A percentile compares a stretch with the other conserved stretches of the same genome.
phyloP scores from a whole-genome alignment of 1,140 invertebrate species.

The Drosophila virilis region DNA sequence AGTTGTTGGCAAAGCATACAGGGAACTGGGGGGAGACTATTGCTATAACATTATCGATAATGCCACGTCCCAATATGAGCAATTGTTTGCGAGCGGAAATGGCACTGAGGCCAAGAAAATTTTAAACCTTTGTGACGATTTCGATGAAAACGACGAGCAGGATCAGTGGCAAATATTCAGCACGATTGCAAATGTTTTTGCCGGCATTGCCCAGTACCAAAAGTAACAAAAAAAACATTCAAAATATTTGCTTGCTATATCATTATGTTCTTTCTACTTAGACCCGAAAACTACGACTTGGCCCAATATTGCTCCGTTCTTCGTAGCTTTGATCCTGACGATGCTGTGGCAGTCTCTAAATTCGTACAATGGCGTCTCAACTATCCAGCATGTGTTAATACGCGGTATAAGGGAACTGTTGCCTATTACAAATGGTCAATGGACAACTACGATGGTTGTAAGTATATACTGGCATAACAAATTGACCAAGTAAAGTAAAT shows the following conservation, averaged over 20 bases:
- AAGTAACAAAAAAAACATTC: constrained; percentile 28
- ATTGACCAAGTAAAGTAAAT: not conserved
- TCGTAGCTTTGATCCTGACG: constrained; percentile 57
- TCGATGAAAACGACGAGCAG: constrained; percentile 59
- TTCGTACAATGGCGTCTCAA: constrained; percentile 56
- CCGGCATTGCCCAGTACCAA: constrained; percentile 75
- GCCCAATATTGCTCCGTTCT: constrained; percentile 51
- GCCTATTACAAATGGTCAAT: constrained; percentile 63
- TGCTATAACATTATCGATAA: constrained; percentile 85
- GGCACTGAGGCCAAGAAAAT: constrained; percentile 55
- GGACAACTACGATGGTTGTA: constrained; percentile 57
- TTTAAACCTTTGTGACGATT: constrained; percentile 80
- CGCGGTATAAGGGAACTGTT: constrained; percentile 53
- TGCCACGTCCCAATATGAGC: constrained; percentile 85
- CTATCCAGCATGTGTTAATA: constrained; percentile 45
- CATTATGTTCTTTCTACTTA: not conserved
- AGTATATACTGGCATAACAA: constrained; percentile 2
- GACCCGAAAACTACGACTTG: constrained; percentile 53
- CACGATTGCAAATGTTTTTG: constrained; percentile 74
- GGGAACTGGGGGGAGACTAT: constrained; percentile 81
- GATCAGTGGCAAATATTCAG: constrained; percentile 77
- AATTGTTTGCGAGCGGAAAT: constrained; percentile 69
- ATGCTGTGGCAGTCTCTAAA: constrained; percentile 61
- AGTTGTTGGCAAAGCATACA: constrained; percentile 59
- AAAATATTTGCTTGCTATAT: not conserved